phyloP scores from a whole-genome alignment of 2,797 vertebrate species.

The Myoxocephalus aenaeus region DNA sequence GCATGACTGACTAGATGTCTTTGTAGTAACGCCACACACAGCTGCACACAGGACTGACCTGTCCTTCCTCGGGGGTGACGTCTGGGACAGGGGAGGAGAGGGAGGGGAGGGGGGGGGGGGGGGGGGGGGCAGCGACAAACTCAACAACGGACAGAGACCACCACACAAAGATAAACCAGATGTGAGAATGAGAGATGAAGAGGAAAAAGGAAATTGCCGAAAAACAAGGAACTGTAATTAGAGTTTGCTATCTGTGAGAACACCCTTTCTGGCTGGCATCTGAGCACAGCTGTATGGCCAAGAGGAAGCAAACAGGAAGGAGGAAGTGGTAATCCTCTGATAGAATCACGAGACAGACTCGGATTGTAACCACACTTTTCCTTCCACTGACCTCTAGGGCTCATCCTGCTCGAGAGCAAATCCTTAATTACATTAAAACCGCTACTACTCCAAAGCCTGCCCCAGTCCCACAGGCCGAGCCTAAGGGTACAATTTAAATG shows the following conservation, averaged over 20 bases:
- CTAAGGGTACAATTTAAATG: conserved; percentile 35
- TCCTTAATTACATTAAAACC: conserved; percentile 76
- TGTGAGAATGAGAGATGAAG: conserved; percentile 70
- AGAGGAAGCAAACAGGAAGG: conserved; percentile 80
- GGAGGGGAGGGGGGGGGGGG: neutral
- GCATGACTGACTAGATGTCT: conserved; percentile 39
- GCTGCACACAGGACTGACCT: conserved; percentile 43
- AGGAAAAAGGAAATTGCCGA: conserved; percentile 60
- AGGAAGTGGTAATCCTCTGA: conserved; percentile 79
- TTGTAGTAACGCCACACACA: conserved; percentile 37
- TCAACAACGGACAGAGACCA: conserved; percentile 39
- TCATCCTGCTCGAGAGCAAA: conserved; percentile 62
- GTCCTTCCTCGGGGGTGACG: conserved; percentile 39
- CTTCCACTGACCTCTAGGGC: conserved; percentile 67
- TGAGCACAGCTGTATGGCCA: conserved; percentile 67
- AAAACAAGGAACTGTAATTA: conserved; percentile 65
- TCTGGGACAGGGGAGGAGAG: conserved; percentile 28
- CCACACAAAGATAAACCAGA: conserved; percentile 66
- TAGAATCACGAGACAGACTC: conserved; percentile 63
- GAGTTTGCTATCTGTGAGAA: conserved; percentile 55
- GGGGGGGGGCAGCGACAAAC: conserved; percentile 21
- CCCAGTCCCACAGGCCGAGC: conserved; percentile 45
- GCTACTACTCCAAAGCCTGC: conserved; percentile 44
- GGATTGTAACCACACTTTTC: conserved; percentile 40
- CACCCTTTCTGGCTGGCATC: conserved; percentile 59